Evolutionary conservation across 92 coral and sea anemone genomes (phyloP).

Genomic region (Palythoa heliodiscus): DNA sequence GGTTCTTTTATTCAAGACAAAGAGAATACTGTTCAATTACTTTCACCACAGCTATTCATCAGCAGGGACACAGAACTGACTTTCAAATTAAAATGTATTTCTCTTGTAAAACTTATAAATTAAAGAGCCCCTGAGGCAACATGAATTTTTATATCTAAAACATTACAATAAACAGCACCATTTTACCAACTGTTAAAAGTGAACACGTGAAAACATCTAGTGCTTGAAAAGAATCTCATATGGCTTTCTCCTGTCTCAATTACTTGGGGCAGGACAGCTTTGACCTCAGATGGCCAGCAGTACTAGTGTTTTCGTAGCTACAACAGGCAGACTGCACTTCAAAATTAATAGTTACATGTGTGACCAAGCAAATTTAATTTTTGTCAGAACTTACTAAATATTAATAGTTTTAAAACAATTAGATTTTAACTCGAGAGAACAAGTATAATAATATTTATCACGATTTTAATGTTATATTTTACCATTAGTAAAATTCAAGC

Average conservation of each 20-base stretch:
- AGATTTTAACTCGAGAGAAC: not conserved
- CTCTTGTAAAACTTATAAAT: not conserved
- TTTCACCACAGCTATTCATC: not conserved
- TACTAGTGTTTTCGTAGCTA: not conserved
- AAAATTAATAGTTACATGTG: too few relatives aligned
- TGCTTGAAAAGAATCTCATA: constrained; percentile 1
- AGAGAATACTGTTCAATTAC: not conserved
- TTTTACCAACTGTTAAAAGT: too few relatives aligned
- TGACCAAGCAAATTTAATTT: too few relatives aligned
- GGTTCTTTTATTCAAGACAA: not conserved
- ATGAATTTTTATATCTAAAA: constrained; percentile 8
- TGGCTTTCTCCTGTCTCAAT: not conserved
- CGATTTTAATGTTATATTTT: not conserved
- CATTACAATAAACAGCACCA: not conserved
- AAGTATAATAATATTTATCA: not conserved
- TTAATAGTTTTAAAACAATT: not conserved
- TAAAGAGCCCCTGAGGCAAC: not conserved
- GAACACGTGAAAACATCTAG: not conserved
- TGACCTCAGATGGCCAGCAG: not conserved
- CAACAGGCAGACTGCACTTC: not conserved
- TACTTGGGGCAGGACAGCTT: not conserved
- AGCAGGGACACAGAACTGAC: not conserved
- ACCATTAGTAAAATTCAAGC: not conserved
- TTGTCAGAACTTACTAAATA: too few relatives aligned
- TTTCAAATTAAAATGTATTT: not conserved